These are phyloP conservation scores for Macaria notata DNA, from an alignment of 2,888 invertebrate species.

Conservation along the genomic window DNA sequence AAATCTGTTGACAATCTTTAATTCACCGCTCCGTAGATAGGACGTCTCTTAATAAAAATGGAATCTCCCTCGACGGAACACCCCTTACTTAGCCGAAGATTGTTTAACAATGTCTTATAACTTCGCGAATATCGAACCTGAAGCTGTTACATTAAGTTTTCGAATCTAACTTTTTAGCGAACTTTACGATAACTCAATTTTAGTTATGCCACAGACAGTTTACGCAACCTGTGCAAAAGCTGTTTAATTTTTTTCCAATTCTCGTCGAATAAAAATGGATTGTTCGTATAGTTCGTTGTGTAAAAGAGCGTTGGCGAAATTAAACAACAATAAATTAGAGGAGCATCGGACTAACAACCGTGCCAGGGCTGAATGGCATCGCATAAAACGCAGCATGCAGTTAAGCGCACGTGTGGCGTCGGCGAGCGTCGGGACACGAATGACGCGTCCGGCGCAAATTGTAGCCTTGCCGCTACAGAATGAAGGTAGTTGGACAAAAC, in stretches of 20 bases:
- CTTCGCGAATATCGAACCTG: slow-evolving; percentile 32
- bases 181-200: slow-evolving; percentile 20
- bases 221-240: neutral
- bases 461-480: slow-evolving; percentile 51
- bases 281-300: neutral
- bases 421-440: slow-evolving; percentile 49
- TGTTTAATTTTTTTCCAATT: too few relatives aligned
- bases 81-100: slow-evolving; percentile 42
- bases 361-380: slow-evolving; percentile 45
- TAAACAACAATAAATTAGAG: slow-evolving; percentile 14
- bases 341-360: slow-evolving; percentile 13
- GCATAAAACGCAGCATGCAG: slow-evolving; percentile 66
- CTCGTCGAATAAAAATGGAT: too few relatives aligned
- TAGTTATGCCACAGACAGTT: slow-evolving; percentile 8
- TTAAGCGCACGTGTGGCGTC: slow-evolving; percentile 64
- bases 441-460: slow-evolving; percentile 70
- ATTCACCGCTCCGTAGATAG: slow-evolving; percentile 61
- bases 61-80: slow-evolving; percentile 45
- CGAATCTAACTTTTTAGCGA: slow-evolving; percentile 30
- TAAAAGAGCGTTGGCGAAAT: slow-evolving; percentile 1
- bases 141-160: slow-evolving; percentile 33
- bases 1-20: slow-evolving; percentile 81
- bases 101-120: slow-evolving; percentile 37
- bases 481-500: slow-evolving; percentile 60
- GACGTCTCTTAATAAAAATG: slow-evolving; percentile 56